Base-by-base conservation (phyloP, 2,797 vertebrate species). In the Peromyscus attwateri region DNA sequence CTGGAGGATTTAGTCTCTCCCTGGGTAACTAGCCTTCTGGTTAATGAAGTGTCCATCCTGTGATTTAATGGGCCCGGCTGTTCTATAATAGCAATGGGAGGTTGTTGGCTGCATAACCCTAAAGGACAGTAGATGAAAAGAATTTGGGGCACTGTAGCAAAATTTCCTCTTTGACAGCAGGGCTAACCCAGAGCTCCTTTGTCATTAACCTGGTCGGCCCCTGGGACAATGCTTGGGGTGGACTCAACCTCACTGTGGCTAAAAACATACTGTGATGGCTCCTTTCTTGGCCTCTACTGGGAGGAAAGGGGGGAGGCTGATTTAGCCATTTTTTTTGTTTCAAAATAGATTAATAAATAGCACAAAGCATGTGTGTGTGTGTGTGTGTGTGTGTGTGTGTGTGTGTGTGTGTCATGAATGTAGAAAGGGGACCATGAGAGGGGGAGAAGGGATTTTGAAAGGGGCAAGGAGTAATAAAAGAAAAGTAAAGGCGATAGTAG, bases 1-100 rank as follows among this genome's bases (percentile, higher is more conserved):
- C 19, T 37, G 84, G 52, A 87, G 43, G 46, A 66, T 75, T 97
- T 94, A 93, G n/a, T 68, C 94, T 96, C 95, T 87, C 31, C 31
- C n/a, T 49, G 71, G 57, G n/a, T 76, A 77, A 81, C 73, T 60
- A 92, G 93, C 66, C 40, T 97, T 80, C 57, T 71, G 34, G 52
- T 34, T 92, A 97, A 96, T 43, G 62, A 40, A 80, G 46, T 92
- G 8, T 60, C 46, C 17, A 17, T 79, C 37, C 34, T 6, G 34
- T 16, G 87, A 34, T 92, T 94, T 62, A 89, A 81, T 60, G 68
- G 37, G 4, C 43, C 76, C 70, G 27, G 11, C 60, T 87, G 31
- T 79, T 77, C 70, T 60, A 4, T 40, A 43, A 87, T n/a, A 94
- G 71, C 43, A 80, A 29, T 14, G 57, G 55, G 64, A 46, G 13